These are phyloP conservation scores for Parambassis ranga DNA, from an alignment of 2,797 vertebrate genomes.

Conservation along the genomic window DNA sequence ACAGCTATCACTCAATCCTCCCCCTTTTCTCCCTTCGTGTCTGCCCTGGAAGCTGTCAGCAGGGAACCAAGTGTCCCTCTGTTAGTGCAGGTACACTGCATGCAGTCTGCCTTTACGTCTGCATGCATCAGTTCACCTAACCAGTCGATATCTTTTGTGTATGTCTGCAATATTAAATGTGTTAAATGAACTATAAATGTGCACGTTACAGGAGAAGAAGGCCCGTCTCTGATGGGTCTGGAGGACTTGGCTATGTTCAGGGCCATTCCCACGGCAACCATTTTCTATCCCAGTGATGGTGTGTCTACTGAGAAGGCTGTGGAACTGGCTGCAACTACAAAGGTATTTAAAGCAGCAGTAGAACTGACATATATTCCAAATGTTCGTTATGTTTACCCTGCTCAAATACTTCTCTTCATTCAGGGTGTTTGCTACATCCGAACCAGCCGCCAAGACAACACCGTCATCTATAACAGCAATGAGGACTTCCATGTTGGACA, in stretches of 20 bases:
- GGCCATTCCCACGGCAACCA: constrained; percentile 86
- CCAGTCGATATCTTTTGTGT: background rate
- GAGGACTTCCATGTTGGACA: constrained; percentile 95
- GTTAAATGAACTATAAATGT: constrained; percentile 2
- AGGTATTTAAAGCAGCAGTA: constrained; percentile 75
- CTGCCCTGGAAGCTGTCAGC: constrained; percentile 82
- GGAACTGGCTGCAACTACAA: constrained; percentile 91
- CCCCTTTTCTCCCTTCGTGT: constrained; percentile 80
- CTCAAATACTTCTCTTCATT: too few species aligned
- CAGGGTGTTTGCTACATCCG: constrained; percentile 96
- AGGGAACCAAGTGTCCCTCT: constrained; percentile 82
- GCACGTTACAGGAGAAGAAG: constrained; percentile 87
- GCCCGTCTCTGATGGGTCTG: constrained; percentile 93
- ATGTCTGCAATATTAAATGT: background rate
- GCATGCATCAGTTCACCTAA: constrained; percentile 49
- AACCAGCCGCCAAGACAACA: constrained; percentile 90
- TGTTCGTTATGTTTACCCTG: background rate
- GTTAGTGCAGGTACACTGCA: constrained; percentile 87
- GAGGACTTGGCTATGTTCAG: constrained; percentile 94
- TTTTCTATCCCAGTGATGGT: constrained; percentile 94
- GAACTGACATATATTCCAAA: too few species aligned
- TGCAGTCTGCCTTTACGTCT: constrained; percentile 70
- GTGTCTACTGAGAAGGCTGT: constrained; percentile 95
- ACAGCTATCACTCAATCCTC: constrained; percentile 79
- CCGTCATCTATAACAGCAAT: constrained; percentile 90